These are phyloP conservation scores for Cheilosia impressa DNA, from an alignment of 2,888 invertebrate genomes.

Conservation along the genomic window DNA sequence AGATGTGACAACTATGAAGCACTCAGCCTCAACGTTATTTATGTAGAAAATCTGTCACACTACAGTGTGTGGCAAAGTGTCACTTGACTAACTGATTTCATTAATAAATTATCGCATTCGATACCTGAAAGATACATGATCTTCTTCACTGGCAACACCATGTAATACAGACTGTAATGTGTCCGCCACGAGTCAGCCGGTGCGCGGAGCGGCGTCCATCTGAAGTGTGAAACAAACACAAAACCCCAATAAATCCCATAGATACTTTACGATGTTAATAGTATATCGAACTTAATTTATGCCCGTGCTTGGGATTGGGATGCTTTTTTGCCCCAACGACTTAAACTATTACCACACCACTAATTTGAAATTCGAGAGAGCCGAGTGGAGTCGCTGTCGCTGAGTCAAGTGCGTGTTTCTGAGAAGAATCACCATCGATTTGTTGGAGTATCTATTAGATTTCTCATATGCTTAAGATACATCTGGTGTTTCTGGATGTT, in stretches of 20 bases:
- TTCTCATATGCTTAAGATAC: conserved; percentile 8
- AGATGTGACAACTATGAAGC: conserved; percentile 46
- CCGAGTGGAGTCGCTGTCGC: not conserved
- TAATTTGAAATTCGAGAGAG: conserved; percentile 48
- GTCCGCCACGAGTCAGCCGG: not conserved
- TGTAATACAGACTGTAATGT: conserved; percentile 24
- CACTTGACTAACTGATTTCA: conserved; percentile 59
- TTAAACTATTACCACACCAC: conserved; percentile 28
- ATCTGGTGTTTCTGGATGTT: conserved; percentile 24
- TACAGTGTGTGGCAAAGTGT: conserved; percentile 54
- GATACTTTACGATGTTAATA: conserved; percentile 25
- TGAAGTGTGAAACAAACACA: conserved; percentile 37
- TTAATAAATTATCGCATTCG: conserved; percentile 59
- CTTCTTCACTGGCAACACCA: conserved; percentile 39
- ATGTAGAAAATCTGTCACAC: conserved; percentile 51
- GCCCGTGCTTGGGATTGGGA: not conserved
- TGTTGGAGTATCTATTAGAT: conserved; percentile 44
- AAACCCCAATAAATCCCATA: conserved; percentile 31
- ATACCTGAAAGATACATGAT: conserved; percentile 39
- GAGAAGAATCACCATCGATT: conserved; percentile 26
- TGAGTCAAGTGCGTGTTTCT: not conserved
- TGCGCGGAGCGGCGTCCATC: conserved; percentile 23
- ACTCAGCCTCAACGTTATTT: conserved; percentile 40
- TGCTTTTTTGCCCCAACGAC: conserved; percentile 6
- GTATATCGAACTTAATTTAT: conserved; percentile 45